Percentiles rank a stretch among this genome's conserved stretches.
Evolutionary conservation across 2,797 vertebrate species (phyloP).

Genomic region (Philypnodon macrostomus): DNA sequence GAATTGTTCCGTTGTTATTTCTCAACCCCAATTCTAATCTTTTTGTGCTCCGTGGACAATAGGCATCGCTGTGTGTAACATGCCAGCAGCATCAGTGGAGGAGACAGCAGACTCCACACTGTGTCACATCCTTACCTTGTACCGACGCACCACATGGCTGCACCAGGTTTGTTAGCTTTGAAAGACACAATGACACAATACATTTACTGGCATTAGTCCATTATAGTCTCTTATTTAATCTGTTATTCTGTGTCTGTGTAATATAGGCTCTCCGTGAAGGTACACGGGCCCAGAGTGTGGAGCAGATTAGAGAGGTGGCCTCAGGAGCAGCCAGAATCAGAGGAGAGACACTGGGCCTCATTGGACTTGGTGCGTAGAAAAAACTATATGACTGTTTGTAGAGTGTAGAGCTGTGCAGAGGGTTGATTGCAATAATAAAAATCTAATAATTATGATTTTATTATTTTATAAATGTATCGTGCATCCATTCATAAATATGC

Average conservation of each 20-base stretch:
- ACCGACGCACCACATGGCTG: constrained; percentile 95
- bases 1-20: constrained; percentile 7
- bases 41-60: constrained; percentile 39
- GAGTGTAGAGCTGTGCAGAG: too few relatives aligned
- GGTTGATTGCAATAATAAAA: not conserved
- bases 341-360: constrained; percentile 95
- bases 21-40: constrained; percentile 25
- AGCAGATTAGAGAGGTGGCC: constrained; percentile 97
- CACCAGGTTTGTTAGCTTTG: constrained; percentile 73
- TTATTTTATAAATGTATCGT: constrained; percentile 5
- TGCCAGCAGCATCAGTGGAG: constrained; percentile 95
- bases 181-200: constrained; percentile 7
- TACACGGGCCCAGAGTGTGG: constrained; percentile 93
- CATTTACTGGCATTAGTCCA: not conserved
- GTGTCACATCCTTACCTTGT: constrained; percentile 97
- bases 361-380: constrained; percentile 85
- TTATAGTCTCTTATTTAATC: not conserved
- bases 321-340: constrained; percentile 94
- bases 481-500: constrained; percentile 23
- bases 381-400: too few relatives aligned
- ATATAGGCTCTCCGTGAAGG: constrained; percentile 92
- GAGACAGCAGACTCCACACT: constrained; percentile 95
- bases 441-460: not conserved
- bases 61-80: constrained; percentile 98
- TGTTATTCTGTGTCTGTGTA: not conserved